Base-by-base conservation (phyloP, 2,113 vertebrate species). In the Cynoglossus semilaevis region DNA sequence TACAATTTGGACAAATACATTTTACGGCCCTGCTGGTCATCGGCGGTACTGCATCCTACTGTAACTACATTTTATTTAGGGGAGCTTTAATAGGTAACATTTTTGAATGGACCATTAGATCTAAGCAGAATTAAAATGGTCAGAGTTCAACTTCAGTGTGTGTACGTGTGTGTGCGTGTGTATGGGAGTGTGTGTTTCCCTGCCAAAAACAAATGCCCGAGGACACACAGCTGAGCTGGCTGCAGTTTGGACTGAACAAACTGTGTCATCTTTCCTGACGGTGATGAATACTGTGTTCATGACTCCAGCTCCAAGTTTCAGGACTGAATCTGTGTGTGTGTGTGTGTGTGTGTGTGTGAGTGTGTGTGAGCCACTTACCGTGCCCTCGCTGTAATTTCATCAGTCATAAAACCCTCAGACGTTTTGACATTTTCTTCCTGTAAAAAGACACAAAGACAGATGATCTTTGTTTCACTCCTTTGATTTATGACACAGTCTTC, bases 391-490 rank as follows among this genome's bases (percentile, higher is more conserved):
- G 41, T 59, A 18, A 58, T 79, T 81, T 80, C 70, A 86, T 80
- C 69, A 75, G 79, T 82, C 71, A 80, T 43, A 62, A 57, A 15
- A 15, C 58, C 51, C 15, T 70, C 19, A 62, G 51, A 76, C 70
- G 41, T 72, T 63, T 29, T 47, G 17, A 47, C 35, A 16, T 51
- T 47, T 62, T 60, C 52, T 13, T 46, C 60, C 56, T 51, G 63
- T 77, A 61, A 63, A 41, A 69, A 54, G 44, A 64, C 40, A 63
- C 59, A 72, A 74, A 71, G 79, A 75, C 53, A 77, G 71, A 80
- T 50, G 71, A 82, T 74, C 67, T 74, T 63, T 79, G 72, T 77
- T 66, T 74, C 46, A 11, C 46, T 29, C 52, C 48, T 65, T 71
- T 80, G 60, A 80, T 76, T 74, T 76, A 63, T 43, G 65, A 43